A percentile compares a stretch with the other conserved stretches of the same genome.
These are phyloP conservation scores for Hirundo rustica DNA, from an alignment of 2,797 vertebrate genomes.

Conservation along the genomic window DNA sequence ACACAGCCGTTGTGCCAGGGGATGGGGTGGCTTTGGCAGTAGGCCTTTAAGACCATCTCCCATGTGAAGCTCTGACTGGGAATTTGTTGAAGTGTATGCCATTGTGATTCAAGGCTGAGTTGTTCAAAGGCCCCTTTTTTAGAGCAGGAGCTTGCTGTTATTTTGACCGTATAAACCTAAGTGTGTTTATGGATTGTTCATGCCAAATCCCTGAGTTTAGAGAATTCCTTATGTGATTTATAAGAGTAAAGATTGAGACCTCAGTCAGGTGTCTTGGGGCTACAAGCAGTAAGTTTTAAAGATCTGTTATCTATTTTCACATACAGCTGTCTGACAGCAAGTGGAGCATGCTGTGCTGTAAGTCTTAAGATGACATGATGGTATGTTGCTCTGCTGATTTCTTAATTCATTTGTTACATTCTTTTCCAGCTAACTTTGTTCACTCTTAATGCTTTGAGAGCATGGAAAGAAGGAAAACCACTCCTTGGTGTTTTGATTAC, in stretches of 20 bases:
- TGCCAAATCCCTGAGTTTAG: neutral
- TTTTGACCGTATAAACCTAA: neutral
- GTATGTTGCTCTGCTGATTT: neutral
- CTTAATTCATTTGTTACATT: neutral
- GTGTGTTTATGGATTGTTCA: neutral
- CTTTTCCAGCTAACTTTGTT: neutral
- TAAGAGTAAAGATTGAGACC: neutral
- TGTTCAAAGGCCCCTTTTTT: neutral
- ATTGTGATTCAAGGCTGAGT: neutral
- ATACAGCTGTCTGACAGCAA: neutral
- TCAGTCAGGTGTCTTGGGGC: neutral
- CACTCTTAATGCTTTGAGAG: neutral
- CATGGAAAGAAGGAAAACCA: neutral
- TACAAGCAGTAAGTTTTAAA: neutral
- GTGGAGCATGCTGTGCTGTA: neutral
- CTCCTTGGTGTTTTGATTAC: neutral
- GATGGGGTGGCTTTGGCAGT: neutral
- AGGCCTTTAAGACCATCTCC: neutral
- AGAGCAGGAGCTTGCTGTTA: neutral
- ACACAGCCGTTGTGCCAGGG: neutral
- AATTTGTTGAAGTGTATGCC: neutral
- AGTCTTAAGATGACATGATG: neutral
- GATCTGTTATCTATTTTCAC: neutral
- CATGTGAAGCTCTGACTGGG: neutral
- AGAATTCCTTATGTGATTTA: neutral